Percentiles rank a stretch among this genome's conserved stretches.
These are phyloP conservation scores for Eupithecia insigniata DNA, from an alignment of 2,888 invertebrate genomes.

Conservation along the genomic window DNA sequence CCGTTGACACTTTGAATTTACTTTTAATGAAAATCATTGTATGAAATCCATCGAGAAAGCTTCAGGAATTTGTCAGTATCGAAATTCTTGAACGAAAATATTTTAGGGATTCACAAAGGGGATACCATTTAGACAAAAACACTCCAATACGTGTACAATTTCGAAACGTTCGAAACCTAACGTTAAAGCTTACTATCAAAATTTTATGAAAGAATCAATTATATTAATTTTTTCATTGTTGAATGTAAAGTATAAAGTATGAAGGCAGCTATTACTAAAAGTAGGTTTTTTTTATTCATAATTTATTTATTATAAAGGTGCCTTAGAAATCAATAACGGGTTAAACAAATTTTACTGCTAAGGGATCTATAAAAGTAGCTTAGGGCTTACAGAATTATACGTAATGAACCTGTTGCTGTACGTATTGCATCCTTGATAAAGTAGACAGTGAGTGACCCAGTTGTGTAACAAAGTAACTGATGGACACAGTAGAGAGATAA, in stretches of 20 bases:
- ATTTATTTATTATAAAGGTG: neutral
- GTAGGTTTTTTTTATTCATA: too few species aligned
- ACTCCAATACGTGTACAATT: neutral
- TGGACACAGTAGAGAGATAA: neutral
- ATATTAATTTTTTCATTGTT: too few species aligned
- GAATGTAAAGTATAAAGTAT: too few species aligned
- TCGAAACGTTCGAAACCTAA: too few species aligned
- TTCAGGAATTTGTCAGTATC: neutral
- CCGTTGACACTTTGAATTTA: neutral
- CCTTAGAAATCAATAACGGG: neutral
- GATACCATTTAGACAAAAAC: neutral
- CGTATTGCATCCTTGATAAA: neutral
- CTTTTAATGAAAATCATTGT: neutral
- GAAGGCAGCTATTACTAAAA: too few species aligned
- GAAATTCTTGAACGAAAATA: neutral
- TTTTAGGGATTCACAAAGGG: neutral
- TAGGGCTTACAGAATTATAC: neutral
- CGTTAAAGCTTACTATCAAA: too few species aligned
- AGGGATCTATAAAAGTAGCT: too few species aligned
- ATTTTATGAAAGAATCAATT: too few species aligned
- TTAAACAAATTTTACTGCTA: neutral
- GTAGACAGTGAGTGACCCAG: neutral
- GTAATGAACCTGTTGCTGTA: neutral
- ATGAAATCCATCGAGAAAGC: neutral
- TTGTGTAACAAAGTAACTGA: neutral